Conservation (phyloP, 2,888 invertebrate species). For the Falcaria lacertinaria region DNA sequence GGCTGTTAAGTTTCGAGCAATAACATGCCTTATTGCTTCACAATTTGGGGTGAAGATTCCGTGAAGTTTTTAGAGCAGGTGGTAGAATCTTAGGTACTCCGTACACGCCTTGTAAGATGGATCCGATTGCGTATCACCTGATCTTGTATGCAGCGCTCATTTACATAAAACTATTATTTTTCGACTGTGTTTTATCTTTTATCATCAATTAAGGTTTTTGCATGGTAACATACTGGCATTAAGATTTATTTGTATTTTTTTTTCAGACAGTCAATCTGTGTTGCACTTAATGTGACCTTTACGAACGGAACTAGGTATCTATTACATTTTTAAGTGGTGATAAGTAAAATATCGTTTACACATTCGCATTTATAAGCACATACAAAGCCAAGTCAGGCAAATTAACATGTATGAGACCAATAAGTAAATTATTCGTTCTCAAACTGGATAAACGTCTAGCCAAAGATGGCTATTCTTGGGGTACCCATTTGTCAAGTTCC, state of each 20-base stretch:
- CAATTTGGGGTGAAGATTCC: background rate
- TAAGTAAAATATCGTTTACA: too few relatives aligned
- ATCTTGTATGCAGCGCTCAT: constrained; percentile 54
- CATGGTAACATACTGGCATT: constrained; percentile 17
- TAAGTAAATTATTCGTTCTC: too few relatives aligned
- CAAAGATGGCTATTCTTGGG: too few relatives aligned
- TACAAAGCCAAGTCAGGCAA: too few relatives aligned
- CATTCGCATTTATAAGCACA: too few relatives aligned
- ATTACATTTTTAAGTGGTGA: too few relatives aligned
- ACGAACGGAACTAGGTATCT: too few relatives aligned
- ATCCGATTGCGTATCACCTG: constrained; percentile 36
- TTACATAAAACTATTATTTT: constrained; percentile 68
- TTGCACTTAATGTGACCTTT: too few relatives aligned
- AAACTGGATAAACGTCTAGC: too few relatives aligned
- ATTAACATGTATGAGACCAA: too few relatives aligned
- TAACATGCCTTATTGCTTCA: background rate
- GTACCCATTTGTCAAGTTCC: too few relatives aligned
- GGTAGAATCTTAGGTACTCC: background rate
- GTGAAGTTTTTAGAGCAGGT: background rate
- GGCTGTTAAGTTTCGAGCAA: constrained; percentile 7
- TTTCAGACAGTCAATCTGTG: constrained; percentile 6
- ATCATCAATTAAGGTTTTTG: constrained; percentile 47
- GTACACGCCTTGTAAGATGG: constrained; percentile 1
- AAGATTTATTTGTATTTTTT: constrained; percentile 13
- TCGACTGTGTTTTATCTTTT: constrained; percentile 38